These are phyloP conservation scores for Apeltes quadracus DNA, from an alignment of 2,113 vertebrate species.

Conservation along the genomic window DNA sequence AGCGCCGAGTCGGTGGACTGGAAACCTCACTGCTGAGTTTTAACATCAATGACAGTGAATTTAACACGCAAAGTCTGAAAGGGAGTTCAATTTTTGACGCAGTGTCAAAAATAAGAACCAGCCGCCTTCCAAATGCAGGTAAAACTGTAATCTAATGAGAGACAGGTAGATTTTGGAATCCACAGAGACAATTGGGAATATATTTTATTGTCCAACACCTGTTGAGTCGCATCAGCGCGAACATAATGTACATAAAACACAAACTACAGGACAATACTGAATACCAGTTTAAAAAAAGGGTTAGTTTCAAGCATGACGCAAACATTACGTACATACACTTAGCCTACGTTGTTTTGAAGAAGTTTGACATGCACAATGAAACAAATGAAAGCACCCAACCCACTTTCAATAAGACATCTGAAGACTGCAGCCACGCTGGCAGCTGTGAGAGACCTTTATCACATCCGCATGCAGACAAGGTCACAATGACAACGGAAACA, in stretches of 20 bases:
- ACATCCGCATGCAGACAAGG: background rate
- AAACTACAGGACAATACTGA: background rate
- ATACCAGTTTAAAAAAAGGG: background rate
- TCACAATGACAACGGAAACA: background rate
- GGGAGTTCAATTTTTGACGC: conserved; percentile 3
- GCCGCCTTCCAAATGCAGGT: background rate
- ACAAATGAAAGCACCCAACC: background rate
- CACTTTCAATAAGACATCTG: background rate
- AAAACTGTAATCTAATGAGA: background rate
- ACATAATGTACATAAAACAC: conserved; percentile 1
- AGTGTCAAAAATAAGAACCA: background rate
- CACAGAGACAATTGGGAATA: background rate
- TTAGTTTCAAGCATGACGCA: background rate
- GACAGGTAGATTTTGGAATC: background rate
- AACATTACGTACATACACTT: background rate
- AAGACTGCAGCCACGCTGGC: background rate
- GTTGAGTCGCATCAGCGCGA: conserved; percentile 20
- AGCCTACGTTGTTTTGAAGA: background rate
- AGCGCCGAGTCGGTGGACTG: conserved; percentile 52
- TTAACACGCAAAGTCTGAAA: conserved; percentile 25
- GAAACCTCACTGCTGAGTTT: conserved; percentile 41
- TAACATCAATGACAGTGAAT: conserved; percentile 41
- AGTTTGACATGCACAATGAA: conserved; percentile 1
- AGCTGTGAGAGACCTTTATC: background rate
- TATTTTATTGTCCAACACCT: background rate